These are phyloP conservation scores for Halichoeres trimaculatus DNA, from an alignment of 2,113 vertebrate species.

Conservation along the genomic window DNA sequence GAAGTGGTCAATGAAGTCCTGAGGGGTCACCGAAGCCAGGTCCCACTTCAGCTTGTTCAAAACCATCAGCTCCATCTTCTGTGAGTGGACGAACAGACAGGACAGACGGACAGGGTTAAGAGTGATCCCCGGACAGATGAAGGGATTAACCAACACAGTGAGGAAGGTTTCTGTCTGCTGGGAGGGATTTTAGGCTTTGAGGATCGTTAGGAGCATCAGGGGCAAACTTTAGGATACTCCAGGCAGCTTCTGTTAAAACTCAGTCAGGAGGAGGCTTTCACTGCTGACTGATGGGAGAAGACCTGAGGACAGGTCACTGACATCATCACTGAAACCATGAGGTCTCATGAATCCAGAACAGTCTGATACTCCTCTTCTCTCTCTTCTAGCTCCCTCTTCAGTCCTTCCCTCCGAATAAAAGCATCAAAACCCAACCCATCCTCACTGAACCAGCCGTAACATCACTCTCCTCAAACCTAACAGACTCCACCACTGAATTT, in stretches of 20 bases:
- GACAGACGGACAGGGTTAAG: conserved; percentile 38
- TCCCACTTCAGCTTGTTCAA: conserved; percentile 98
- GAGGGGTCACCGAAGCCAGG: conserved; percentile 92
- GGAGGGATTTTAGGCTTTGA: conserved; percentile 5
- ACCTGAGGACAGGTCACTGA: too few relatives aligned
- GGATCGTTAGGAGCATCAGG: not conserved
- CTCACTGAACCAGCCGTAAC: too few relatives aligned
- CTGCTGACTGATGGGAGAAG: not conserved
- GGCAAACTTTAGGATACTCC: not conserved
- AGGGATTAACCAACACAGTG: conserved; percentile 12
- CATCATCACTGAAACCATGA: not conserved
- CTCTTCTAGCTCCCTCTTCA: too few relatives aligned
- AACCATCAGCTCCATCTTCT: conserved; percentile 96
- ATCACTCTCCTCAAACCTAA: too few relatives aligned
- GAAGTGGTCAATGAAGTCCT: conserved; percentile 97
- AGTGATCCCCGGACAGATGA: conserved; percentile 8
- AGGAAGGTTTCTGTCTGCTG: not conserved
- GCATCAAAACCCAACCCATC: too few relatives aligned
- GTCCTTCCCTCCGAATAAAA: too few relatives aligned
- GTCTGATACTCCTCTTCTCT: too few relatives aligned
- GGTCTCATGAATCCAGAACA: too few relatives aligned
- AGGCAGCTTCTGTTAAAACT: not conserved
- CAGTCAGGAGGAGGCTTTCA: not conserved
- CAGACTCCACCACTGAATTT: too few relatives aligned
- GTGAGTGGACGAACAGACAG: conserved; percentile 20